Base-by-base conservation (phyloP, 1,140 invertebrate species). In the Copidosoma floridanum region DNA sequence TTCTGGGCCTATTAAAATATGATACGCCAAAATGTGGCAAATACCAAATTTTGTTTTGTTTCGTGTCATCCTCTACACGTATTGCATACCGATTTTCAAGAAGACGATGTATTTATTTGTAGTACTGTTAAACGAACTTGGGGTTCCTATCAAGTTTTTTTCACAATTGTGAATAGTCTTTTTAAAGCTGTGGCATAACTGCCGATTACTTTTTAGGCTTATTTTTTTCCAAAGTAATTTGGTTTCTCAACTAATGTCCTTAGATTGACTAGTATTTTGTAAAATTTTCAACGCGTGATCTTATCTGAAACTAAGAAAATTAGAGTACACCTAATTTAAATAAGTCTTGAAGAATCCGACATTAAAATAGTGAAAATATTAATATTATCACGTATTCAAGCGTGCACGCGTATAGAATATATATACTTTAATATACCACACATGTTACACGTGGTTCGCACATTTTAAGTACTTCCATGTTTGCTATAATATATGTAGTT, bases 21-120 rank as follows among this genome's bases (percentile, higher is more conserved):
- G 26, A 37, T 2, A 70, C 71, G 0, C 55, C 68, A 43, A 75
- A 73, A 41, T 72, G 69, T 14, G 71, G 71, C 6, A 73, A 27
- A 46, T 72, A 73, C 60, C 66, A 68, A 0, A 47, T 14, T 12
- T 52, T 8, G 1, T 16, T 0, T 8, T 1, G 27, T 0, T 0
- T 7, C 1, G 20, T 1, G 11, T 53, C 38, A 2, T 46, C n/a
- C 0, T 24, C 37, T 29, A 69, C 23, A n/a, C 27, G 48, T 40
- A 29, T 20, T 1, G 66, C 66, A 38, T 70, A 71, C 0, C 63
- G 57, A 18, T 62, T 27, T 16, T 53, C 12, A 14, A 66, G 7
- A 10, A 68, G 51, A n/a, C 60, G 47, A 1, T 68, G 3, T 20
- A 68, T 63, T 43, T 70, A 44, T 1, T 12, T 14, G 3, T 35